Conservation (phyloP, 23 tunicate species). For the Phallusia fumigata region DNA sequence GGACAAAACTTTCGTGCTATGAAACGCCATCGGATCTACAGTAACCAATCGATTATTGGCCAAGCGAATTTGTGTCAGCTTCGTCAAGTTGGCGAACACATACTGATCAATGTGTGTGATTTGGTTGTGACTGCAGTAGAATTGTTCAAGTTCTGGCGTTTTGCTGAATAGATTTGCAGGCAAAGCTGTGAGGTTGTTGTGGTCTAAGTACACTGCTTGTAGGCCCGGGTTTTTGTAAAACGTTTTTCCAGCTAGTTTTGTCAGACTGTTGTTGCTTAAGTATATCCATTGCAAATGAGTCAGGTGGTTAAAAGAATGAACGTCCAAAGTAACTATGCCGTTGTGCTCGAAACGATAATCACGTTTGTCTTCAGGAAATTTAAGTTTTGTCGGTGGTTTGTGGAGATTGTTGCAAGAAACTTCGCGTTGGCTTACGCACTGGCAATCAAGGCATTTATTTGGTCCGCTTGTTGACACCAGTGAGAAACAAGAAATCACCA, state of each 20-base stretch:
- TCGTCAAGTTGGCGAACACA: constrained; percentile 8
- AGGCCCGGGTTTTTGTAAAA: constrained; percentile 17
- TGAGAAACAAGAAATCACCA: background rate
- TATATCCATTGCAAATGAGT: background rate
- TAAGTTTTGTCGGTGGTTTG: background rate
- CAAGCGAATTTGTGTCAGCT: constrained; percentile 11
- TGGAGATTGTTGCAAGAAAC: background rate
- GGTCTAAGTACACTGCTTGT: background rate
- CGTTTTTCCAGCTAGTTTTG: background rate
- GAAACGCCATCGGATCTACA: constrained; percentile 16
- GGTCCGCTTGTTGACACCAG: background rate
- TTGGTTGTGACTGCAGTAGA: constrained; percentile 22
- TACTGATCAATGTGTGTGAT: constrained; percentile 13
- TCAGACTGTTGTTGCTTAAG: constrained; percentile 14
- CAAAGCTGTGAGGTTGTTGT: constrained; percentile 9
- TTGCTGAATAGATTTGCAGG: constrained; percentile 13
- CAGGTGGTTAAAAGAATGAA: background rate
- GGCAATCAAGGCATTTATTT: background rate
- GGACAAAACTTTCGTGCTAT: background rate
- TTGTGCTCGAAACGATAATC: background rate
- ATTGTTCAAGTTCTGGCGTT: background rate
- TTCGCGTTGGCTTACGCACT: background rate
- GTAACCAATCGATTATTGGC: constrained; percentile 16
- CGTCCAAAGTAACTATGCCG: background rate
- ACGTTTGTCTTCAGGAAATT: background rate